Evolutionary conservation across 1,140 invertebrate species (phyloP).

Genomic region (Drosophila subobscura): DNA sequence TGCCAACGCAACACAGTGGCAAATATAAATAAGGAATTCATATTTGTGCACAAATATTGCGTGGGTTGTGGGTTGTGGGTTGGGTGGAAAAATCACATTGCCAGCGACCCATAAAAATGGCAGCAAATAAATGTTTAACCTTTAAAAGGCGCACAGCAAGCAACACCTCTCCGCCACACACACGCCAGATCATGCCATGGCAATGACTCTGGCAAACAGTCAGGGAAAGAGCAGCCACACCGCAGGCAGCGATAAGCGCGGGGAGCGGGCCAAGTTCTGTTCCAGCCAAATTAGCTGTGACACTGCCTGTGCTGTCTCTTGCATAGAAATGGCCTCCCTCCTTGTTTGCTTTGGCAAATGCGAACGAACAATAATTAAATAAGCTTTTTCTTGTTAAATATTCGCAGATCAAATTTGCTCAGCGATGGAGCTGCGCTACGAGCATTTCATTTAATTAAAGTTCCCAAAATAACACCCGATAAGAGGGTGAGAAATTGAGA

Average conservation of each 20-base stretch:
- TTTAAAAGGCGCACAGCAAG: slow-evolving; percentile 51
- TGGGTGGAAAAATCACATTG: slow-evolving; percentile 54
- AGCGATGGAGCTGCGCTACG: slow-evolving; percentile 10
- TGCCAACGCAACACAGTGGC: not conserved
- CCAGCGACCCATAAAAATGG: slow-evolving; percentile 70
- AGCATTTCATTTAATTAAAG: slow-evolving; percentile 69
- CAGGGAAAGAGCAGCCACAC: not conserved
- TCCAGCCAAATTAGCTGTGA: slow-evolving; percentile 15
- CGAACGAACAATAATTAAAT: slow-evolving; percentile 73
- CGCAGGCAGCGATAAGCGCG: slow-evolving; percentile 10
- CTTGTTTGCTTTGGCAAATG: slow-evolving; percentile 60
- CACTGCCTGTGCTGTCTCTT: not conserved
- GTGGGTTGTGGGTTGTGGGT: no score
- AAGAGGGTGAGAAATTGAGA: slow-evolving; percentile 54
- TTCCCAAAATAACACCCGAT: slow-evolving; percentile 53
- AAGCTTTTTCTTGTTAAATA: slow-evolving; percentile 68
- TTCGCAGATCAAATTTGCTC: slow-evolving; percentile 54
- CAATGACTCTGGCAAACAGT: slow-evolving; percentile 45
- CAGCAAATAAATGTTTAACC: slow-evolving; percentile 73
- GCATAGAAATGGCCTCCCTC: slow-evolving; percentile 50
- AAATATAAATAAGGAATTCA: slow-evolving; percentile 44
- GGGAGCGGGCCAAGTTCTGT: slow-evolving; percentile 18
- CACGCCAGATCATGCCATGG: slow-evolving; percentile 45
- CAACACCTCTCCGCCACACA: slow-evolving; percentile 55
- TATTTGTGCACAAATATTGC: slow-evolving; percentile 61